Evolutionary conservation across 2,113 vertebrate genomes (phyloP).

Genomic region (Petaurus breviceps): DNA sequence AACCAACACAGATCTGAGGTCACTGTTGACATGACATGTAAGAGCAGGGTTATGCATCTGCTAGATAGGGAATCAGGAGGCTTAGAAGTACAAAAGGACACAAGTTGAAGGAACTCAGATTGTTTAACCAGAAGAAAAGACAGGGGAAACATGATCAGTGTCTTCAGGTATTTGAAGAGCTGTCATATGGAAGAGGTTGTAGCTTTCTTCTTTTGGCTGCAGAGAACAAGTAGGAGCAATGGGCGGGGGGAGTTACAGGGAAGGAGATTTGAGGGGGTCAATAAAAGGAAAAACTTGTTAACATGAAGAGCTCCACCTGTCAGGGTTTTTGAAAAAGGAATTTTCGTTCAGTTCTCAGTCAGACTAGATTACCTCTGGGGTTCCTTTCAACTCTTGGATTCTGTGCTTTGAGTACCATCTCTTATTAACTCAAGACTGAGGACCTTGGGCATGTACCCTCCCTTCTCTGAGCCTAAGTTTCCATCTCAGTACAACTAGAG

Average conservation of each 20-base stretch:
- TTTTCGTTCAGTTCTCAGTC: not conserved
- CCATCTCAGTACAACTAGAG: conserved; percentile 19
- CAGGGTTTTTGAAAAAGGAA: not conserved
- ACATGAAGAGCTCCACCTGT: not conserved
- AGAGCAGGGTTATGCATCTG: not conserved
- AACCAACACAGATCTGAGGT: not conserved
- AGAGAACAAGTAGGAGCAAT: not conserved
- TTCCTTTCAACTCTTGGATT: not conserved
- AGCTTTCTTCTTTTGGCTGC: not conserved
- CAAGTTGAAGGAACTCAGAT: not conserved
- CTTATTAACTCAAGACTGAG: not conserved
- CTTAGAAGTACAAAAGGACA: not conserved
- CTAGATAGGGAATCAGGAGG: not conserved
- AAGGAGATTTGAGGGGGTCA: not conserved
- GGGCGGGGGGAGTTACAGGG: not conserved
- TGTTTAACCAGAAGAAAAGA: not conserved
- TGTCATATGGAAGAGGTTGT: not conserved
- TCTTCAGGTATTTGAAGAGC: not conserved
- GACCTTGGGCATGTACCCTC: conserved; percentile 15
- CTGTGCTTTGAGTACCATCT: not conserved
- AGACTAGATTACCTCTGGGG: not conserved
- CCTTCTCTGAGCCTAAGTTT: conserved; percentile 32
- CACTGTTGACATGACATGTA: not conserved
- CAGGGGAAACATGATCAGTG: not conserved
- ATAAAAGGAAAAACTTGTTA: not conserved